Base-by-base conservation (phyloP, 2,888 invertebrate species). In the Pollenia griseotomentosa region DNA sequence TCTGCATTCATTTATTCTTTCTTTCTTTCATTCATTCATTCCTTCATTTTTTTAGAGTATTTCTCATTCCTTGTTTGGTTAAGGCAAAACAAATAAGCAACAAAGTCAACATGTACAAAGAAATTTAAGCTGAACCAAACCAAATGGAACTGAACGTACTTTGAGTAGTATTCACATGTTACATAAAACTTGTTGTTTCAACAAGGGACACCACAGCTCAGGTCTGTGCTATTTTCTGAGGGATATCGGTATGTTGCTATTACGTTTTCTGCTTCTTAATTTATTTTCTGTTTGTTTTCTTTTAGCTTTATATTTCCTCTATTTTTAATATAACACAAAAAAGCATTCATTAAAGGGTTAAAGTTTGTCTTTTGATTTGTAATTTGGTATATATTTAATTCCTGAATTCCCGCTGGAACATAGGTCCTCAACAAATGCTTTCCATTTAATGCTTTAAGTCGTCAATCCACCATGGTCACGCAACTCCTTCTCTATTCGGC, bases 221-320 rank as follows among this genome's bases (percentile, higher is more conserved):
- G 53, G 42, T 71, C 73, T 82, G 53, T 82, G 73, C 66, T 85
- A 82, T 82, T 78, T 86, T 74, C 86, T 53, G 11, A 73, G 63
- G 63, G 78, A 78, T 74, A 78, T 82, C 82, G 73, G 77, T 55
- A 82, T 86, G 85, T 82, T 79, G 77, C 85, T 85, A 16, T 71
- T 70, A 57, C 61, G 33, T 33, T 33, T 33, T 5, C 33, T 71
- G 53, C 44, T 61, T 53, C 42, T 77, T 75, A 46, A 53, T 77
- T 77, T 46, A 51, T 73, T 73, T 73, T 75, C 55, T 51, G 11
- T 70, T 84, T 79, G 6, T 51, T 66, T 44, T 48, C 71, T 33
- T 6, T 33, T 33, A 0, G 33, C 33, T 19, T 59, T 63, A 16
- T 0, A 33, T 6, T 6, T 33, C 33, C 33, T 33, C 6, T 33